Conservation (phyloP, 1,140 invertebrate species). For the Danaus plexippus region DNA sequence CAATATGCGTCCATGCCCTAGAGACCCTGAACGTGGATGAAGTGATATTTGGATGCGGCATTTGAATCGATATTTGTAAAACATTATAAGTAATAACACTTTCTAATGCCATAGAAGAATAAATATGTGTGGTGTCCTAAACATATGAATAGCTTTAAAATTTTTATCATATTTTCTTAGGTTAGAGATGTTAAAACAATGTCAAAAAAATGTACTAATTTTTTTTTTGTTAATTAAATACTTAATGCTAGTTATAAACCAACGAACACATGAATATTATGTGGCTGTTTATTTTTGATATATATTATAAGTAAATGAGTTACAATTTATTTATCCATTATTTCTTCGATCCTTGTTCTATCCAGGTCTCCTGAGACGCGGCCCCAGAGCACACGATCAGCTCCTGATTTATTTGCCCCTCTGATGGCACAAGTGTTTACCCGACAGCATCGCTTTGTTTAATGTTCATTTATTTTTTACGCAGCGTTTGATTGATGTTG, state of each 20-base stretch:
- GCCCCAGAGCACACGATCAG: slow-evolving; percentile 35
- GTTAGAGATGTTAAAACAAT: too few species aligned
- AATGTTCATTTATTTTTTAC: slow-evolving; percentile 57
- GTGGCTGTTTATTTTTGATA: not conserved
- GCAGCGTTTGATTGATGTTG: slow-evolving; percentile 25
- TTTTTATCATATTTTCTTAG: too few species aligned
- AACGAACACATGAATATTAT: too few species aligned
- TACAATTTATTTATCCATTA: too few species aligned
- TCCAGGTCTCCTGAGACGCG: slow-evolving; percentile 35
- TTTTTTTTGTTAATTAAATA: too few species aligned
- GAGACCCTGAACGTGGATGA: slow-evolving; percentile 23
- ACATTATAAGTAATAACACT: too few species aligned
- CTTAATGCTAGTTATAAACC: too few species aligned
- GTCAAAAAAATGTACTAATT: too few species aligned
- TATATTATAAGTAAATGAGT: slow-evolving; percentile 1
- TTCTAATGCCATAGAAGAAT: too few species aligned
- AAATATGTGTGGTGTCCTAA: too few species aligned
- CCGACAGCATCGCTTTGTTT: slow-evolving; percentile 42
- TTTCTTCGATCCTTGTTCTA: slow-evolving; percentile 6
- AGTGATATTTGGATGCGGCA: slow-evolving; percentile 25
- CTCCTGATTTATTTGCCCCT: slow-evolving; percentile 47
- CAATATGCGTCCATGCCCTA: slow-evolving; percentile 54
- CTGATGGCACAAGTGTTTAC: slow-evolving; percentile 34
- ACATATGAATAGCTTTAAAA: too few species aligned
- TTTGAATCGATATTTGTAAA: not conserved